phyloP scores from a whole-genome alignment of 2,888 invertebrate species.

The Pandemis heparana region DNA sequence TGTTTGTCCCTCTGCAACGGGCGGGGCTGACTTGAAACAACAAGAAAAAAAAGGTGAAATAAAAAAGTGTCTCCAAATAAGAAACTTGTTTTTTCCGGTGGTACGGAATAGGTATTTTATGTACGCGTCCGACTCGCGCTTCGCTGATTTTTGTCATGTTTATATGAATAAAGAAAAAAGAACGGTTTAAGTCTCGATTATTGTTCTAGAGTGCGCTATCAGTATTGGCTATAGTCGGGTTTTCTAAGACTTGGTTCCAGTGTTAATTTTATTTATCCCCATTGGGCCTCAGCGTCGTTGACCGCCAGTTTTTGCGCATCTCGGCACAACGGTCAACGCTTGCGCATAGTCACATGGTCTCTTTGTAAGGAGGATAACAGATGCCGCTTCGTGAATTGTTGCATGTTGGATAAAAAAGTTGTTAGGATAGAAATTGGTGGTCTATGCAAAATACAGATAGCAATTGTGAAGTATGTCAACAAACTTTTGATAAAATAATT shows the following conservation, averaged over 20 bases:
- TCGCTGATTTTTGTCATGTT: no score
- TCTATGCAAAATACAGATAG: no score
- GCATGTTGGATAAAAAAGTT: neutral
- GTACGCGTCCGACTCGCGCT: no score
- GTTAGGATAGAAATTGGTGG: neutral
- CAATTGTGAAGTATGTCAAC: no score
- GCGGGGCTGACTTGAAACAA: no score
- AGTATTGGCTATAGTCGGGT: neutral
- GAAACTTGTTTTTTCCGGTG: no score
- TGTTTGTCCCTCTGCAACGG: no score
- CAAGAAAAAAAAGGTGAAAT: no score
- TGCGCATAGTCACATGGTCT: constrained; percentile 33
- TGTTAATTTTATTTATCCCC: constrained; percentile 51
- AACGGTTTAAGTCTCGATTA: neutral
- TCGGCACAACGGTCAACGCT: constrained; percentile 44
- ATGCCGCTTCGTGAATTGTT: constrained; percentile 1
- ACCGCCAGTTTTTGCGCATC: constrained; percentile 79
- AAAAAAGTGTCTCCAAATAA: no score
- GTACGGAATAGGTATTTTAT: no score
- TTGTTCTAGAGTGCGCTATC: neutral
- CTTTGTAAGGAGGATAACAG: constrained; percentile 19
- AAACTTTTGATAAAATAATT: no score
- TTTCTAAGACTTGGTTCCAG: constrained; percentile 28
- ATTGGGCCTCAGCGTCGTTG: constrained; percentile 79
- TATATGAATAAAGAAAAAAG: neutral